Conservation (phyloP, 2,797 vertebrate species). For the Rhinatrema bivittatum region DNA sequence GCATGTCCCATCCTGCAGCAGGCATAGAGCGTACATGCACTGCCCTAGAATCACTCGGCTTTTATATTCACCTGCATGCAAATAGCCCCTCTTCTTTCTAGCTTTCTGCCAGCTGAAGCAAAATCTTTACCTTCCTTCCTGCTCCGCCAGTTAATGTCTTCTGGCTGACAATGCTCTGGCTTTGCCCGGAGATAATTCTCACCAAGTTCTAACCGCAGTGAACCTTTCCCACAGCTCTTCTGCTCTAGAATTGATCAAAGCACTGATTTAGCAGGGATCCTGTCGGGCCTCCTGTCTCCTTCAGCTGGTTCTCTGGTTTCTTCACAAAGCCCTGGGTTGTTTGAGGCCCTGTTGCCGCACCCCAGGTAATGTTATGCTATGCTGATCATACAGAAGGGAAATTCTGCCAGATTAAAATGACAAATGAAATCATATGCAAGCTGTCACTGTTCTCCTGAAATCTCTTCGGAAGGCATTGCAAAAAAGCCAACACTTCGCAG, state of each 20-base stretch:
- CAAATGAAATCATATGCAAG: conserved; percentile 3
- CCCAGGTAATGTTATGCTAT: conserved; percentile 17
- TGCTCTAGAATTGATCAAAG: conserved; percentile 30
- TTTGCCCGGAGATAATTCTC: conserved; percentile 37
- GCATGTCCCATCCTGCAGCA: conserved; percentile 13
- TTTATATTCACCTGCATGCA: conserved; percentile 57
- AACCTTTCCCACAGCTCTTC: conserved; percentile 35
- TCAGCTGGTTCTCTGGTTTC: conserved; percentile 8
- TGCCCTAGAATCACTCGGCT: conserved; percentile 22
- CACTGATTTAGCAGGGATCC: conserved; percentile 13
- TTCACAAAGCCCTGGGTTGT: conserved; percentile 27
- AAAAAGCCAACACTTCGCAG: too few relatives aligned
- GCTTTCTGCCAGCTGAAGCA: conserved; percentile 37
- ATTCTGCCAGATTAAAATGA: conserved; percentile 1
- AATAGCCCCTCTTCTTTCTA: conserved; percentile 47
- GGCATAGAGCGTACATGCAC: conserved; percentile 44
- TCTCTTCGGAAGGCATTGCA: too few relatives aligned
- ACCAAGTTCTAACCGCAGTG: conserved; percentile 8
- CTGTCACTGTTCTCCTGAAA: too few relatives aligned
- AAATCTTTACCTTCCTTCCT: conserved; percentile 41
- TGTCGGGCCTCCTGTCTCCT: conserved; percentile 15
- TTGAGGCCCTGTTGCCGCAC: conserved; percentile 1
- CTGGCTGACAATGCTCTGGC: conserved; percentile 37
- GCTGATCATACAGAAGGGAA: neutral
- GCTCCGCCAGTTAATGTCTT: conserved; percentile 66